These are phyloP conservation scores for Streblospio benedicti DNA, from an alignment of 1,140 invertebrate species.

Conservation along the genomic window DNA sequence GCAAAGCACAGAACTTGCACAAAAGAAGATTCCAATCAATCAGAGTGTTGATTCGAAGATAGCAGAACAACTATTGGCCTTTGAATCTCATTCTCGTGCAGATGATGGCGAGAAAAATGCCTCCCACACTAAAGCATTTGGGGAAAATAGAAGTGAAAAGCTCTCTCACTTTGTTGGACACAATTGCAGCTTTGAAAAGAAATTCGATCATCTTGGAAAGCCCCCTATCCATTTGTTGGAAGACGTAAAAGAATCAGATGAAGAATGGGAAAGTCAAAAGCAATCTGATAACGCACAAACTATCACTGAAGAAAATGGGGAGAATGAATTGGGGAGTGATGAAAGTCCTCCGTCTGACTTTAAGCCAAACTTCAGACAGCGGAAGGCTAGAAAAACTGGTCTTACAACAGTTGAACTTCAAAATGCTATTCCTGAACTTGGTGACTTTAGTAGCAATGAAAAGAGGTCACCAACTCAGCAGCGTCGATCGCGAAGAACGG, in stretches of 20 bases:
- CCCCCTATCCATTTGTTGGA: too few species aligned
- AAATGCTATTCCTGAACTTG: constrained; percentile 42
- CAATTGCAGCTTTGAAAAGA: constrained; percentile 12
- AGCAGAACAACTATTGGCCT: constrained; percentile 45
- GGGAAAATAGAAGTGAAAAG: too few species aligned
- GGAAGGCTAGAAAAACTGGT: constrained; percentile 45
- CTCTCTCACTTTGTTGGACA: too few species aligned
- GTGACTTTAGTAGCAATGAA: constrained; percentile 16
- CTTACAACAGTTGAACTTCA: constrained; percentile 45
- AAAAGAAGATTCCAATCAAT: too few species aligned
- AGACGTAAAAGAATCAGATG: constrained; percentile 15
- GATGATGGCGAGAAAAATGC: too few species aligned
- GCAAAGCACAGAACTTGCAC: too few species aligned
- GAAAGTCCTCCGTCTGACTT: constrained; percentile 7
- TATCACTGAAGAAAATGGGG: neutral
- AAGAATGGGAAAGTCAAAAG: constrained; percentile 2
- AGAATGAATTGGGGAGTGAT: neutral
- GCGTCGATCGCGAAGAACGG: neutral
- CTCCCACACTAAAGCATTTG: too few species aligned
- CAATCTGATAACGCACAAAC: constrained; percentile 4
- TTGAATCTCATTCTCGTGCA: constrained; percentile 29
- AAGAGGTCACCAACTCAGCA: neutral
- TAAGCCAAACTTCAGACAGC: constrained; percentile 44
- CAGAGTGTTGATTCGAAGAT: constrained; percentile 42
- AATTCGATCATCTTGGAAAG: constrained; percentile 3